Evolutionary conservation across 2,797 vertebrate species (phyloP).

Genomic region (Pelodytes ibericus): DNA sequence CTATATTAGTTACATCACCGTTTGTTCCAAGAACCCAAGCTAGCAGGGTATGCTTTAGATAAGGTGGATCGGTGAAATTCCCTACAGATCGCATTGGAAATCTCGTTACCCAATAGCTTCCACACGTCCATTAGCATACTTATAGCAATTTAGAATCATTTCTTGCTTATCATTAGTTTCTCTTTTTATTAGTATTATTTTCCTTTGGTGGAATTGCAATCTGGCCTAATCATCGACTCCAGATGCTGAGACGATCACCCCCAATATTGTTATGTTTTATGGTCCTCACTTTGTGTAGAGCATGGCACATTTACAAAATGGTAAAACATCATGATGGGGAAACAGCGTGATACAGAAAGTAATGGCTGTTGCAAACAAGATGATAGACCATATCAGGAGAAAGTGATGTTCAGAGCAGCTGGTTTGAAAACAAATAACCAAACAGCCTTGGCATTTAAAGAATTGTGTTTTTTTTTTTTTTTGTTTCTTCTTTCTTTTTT

Average conservation of each 20-base stretch:
- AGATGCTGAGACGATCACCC: constrained; percentile 36
- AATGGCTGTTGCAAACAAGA: constrained; percentile 26
- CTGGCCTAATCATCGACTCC: constrained; percentile 37
- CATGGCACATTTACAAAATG: constrained; percentile 26
- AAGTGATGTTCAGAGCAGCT: constrained; percentile 16
- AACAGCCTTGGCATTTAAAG: background rate
- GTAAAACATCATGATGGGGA: constrained; percentile 11
- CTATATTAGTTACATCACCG: background rate
- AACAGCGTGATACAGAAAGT: constrained; percentile 18
- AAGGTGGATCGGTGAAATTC: background rate
- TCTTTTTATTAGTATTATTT: constrained; percentile 10
- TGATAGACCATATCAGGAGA: background rate
- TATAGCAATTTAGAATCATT: constrained; percentile 13
- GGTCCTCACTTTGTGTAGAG: background rate
- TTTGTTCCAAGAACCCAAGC: background rate
- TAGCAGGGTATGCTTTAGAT: background rate
- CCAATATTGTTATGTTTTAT: background rate
- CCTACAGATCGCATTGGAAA: background rate
- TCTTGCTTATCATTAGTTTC: constrained; percentile 18
- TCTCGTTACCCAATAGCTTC: background rate
- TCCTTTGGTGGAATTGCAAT: constrained; percentile 30
- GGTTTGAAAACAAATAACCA: constrained; percentile 24
- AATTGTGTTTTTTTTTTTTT: background rate
- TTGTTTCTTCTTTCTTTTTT: background rate
- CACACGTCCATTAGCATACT: background rate